phyloP scores from a whole-genome alignment of 2,797 vertebrate genomes.

The Ciconia nigra region DNA sequence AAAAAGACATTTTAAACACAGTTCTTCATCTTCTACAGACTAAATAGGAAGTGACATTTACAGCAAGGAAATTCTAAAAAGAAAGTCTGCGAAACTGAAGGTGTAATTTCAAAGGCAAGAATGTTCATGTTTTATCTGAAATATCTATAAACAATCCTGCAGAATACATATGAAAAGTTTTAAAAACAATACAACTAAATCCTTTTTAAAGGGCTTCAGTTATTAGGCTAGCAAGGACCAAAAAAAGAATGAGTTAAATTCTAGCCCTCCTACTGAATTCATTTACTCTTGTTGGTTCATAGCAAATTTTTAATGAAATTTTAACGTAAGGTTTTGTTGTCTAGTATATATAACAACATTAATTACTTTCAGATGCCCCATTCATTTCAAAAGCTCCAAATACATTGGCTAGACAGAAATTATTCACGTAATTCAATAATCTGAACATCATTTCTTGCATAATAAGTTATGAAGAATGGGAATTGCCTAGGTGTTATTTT shows the following conservation, averaged over 20 bases:
- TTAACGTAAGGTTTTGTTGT: background rate
- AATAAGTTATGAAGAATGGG: background rate
- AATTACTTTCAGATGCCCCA: background rate
- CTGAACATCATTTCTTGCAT: background rate
- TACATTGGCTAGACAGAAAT: background rate
- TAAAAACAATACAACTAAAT: background rate
- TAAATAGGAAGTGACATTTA: background rate
- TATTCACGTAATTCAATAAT: slow-evolving; percentile 6
- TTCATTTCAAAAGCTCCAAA: background rate
- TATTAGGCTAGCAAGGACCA: background rate
- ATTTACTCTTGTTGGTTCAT: background rate
- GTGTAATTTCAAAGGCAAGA: background rate
- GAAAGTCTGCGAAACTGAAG: background rate
- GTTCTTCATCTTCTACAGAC: background rate
- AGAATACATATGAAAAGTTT: background rate
- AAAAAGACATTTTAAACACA: background rate
- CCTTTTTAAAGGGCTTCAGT: background rate
- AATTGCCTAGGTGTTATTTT: background rate
- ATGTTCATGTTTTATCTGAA: background rate
- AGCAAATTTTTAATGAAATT: background rate
- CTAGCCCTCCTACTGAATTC: background rate
- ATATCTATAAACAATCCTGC: background rate
- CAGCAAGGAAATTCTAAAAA: background rate
- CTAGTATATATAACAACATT: background rate
- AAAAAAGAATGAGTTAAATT: background rate